Evolutionary conservation across 1,140 invertebrate species (phyloP).

Genomic region (Polyergus mexicanus): DNA sequence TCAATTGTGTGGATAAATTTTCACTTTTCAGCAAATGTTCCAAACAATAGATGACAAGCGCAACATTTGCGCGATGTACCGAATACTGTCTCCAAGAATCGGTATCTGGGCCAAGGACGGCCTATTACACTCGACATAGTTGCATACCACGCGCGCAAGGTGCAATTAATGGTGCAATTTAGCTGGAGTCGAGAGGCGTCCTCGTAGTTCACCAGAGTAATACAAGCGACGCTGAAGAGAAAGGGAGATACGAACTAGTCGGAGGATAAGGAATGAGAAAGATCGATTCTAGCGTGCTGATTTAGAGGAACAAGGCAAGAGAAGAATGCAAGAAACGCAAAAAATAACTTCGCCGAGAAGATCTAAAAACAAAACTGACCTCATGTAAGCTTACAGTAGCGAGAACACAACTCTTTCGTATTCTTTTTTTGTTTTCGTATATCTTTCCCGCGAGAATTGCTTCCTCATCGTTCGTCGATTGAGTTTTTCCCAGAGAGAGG

Average conservation of each 20-base stretch:
- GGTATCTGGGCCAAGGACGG: slow-evolving; percentile 75
- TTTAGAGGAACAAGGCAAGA: background rate
- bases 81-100: slow-evolving; percentile 47
- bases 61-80: slow-evolving; percentile 24
- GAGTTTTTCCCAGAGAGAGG: background rate
- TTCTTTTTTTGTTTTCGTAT: background rate
- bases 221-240: background rate
- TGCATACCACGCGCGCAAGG: slow-evolving; percentile 65
- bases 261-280: background rate
- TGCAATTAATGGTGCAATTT: slow-evolving; percentile 76
- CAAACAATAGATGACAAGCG: background rate
- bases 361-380: slow-evolving; percentile 47
- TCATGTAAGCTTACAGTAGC: slow-evolving; percentile 44
- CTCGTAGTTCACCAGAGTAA: slow-evolving; percentile 42
- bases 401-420: slow-evolving; percentile 21
- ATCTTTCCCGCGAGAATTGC: slow-evolving; percentile 21
- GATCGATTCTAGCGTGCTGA: background rate
- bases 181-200: slow-evolving; percentile 46
- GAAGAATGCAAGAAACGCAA: slow-evolving; percentile 9
- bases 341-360: slow-evolving; percentile 51
- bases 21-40: background rate
- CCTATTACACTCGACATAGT: slow-evolving; percentile 73
- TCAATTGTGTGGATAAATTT: background rate
- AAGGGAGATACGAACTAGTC: slow-evolving; percentile 9
- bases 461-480: slow-evolving; percentile 4